These are phyloP conservation scores for Saimiri boliviensis DNA, from an alignment of 2,113 vertebrate genomes.

Conservation along the genomic window DNA sequence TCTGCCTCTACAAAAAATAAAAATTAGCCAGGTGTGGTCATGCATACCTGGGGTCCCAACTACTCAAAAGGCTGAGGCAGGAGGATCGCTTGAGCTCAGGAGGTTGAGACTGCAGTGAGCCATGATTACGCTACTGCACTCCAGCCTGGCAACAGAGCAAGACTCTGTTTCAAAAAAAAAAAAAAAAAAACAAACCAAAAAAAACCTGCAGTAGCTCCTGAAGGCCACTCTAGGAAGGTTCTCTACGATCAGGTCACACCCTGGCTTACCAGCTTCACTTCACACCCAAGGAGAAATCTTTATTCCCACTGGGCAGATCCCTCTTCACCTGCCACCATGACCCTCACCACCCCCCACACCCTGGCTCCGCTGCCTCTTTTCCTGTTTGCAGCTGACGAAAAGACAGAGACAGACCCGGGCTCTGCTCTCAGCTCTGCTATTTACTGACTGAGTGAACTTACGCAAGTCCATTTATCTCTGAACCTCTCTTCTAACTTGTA, in stretches of 20 bases:
- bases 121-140: too few relatives aligned
- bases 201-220: too few relatives aligned
- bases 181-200: too few relatives aligned
- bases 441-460: background rate
- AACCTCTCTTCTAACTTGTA: background rate
- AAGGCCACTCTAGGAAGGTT: accelerated
- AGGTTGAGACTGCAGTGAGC: too few relatives aligned
- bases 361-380: background rate
- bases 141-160: too few relatives aligned
- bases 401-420: background rate
- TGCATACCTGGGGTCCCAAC: too few relatives aligned
- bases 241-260: background rate
- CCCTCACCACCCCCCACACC: accelerated
- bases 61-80: too few relatives aligned
- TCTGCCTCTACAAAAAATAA: too few relatives aligned
- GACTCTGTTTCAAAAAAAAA: too few relatives aligned
- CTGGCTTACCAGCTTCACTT: background rate
- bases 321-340: background rate
- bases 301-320: background rate
- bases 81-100: too few relatives aligned
- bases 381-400: background rate
- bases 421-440: background rate
- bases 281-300: background rate
- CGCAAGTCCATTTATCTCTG: background rate
- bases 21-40: too few relatives aligned